These are phyloP conservation scores for Tetramorium parvispinum DNA, from an alignment of 1,140 invertebrate species.

Conservation along the genomic window DNA sequence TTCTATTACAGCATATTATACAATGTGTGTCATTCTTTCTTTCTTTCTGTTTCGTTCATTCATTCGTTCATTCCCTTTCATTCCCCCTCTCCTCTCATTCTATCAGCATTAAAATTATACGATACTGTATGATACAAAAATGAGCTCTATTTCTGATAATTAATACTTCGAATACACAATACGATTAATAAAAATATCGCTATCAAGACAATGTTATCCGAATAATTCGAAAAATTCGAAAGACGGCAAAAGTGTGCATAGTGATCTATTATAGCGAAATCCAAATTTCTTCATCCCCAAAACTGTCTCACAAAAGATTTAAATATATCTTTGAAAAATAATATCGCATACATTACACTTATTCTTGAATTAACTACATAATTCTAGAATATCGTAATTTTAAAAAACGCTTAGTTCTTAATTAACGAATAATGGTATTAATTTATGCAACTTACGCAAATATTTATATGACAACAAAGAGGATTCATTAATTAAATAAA, in stretches of 20 bases:
- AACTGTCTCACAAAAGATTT: not conserved
- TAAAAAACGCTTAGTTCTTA: not conserved
- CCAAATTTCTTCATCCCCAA: not conserved
- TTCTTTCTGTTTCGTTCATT: not conserved
- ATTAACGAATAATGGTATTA: not conserved
- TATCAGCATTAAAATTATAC: not conserved
- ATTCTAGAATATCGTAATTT: not conserved
- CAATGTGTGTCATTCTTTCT: not conserved
- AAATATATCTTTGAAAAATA: not conserved
- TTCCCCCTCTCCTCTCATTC: not conserved
- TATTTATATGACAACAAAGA: not conserved
- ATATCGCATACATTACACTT: not conserved
- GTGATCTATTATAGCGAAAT: not conserved
- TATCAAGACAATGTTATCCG: not conserved
- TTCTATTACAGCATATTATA: not conserved
- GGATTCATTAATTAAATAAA: slow-evolving; percentile 22
- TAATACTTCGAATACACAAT: not conserved
- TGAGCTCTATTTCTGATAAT: not conserved
- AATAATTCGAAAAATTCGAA: not conserved
- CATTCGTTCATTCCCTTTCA: too few relatives aligned
- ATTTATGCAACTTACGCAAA: not conserved
- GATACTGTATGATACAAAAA: not conserved
- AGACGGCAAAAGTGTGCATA: not conserved
- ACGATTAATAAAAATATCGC: not conserved
- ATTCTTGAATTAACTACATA: not conserved